Percentiles rank a stretch among this genome's conserved stretches.
These are phyloP conservation scores for Siniperca undulata DNA, from an alignment of 2,797 vertebrate species.

Conservation along the genomic window DNA sequence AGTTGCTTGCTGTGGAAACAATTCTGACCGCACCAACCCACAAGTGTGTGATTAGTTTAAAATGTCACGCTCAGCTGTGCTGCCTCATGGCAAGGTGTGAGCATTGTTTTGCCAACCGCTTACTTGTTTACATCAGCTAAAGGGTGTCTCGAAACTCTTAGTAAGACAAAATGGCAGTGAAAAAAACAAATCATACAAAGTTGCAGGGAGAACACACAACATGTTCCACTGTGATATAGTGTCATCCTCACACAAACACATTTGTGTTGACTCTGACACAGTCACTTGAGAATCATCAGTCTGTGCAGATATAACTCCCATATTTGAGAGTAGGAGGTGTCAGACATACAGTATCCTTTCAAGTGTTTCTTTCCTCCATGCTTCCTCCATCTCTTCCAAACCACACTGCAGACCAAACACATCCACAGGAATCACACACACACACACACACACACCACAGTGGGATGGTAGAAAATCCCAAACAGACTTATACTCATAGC, in stretches of 20 bases:
- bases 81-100: neutral
- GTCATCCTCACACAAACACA: slow-evolving; percentile 23
- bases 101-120: neutral
- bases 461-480: neutral
- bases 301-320: slow-evolving; percentile 40
- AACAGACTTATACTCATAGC: neutral
- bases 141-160: neutral
- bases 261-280: slow-evolving; percentile 36
- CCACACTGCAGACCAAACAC: slow-evolving; percentile 17
- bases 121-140: neutral
- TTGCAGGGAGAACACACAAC: neutral
- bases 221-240: neutral
- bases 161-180: neutral
- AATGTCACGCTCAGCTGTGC: neutral
- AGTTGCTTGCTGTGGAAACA: neutral
- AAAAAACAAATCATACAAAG: neutral
- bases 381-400: slow-evolving; percentile 11
- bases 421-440: neutral
- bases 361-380: slow-evolving; percentile 35
- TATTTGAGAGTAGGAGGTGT: slow-evolving; percentile 57
- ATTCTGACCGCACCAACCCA: neutral
- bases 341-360: slow-evolving; percentile 35
- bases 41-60: neutral
- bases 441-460: neutral
- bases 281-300: slow-evolving; percentile 30